These are phyloP conservation scores for Tholera decimalis DNA, from an alignment of 2,888 invertebrate genomes.

Conservation along the genomic window DNA sequence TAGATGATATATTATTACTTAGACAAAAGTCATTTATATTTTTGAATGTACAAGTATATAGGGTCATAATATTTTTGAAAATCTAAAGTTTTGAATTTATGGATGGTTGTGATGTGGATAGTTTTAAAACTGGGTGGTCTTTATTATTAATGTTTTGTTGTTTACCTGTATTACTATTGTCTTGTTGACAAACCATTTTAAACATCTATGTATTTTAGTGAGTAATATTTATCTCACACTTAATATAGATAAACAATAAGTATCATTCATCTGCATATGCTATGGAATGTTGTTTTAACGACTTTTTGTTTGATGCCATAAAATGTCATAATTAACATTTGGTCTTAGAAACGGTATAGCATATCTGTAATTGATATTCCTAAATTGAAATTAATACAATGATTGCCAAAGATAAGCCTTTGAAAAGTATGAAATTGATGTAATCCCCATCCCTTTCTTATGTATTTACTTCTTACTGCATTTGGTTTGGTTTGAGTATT, in stretches of 20 bases:
- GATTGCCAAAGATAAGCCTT: constrained; percentile 3
- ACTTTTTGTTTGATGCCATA: constrained; percentile 46
- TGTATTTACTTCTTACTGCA: constrained; percentile 61
- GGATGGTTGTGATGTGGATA: constrained; percentile 86
- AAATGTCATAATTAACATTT: constrained; percentile 27
- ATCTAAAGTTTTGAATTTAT: constrained; percentile 81
- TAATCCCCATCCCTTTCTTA: constrained; percentile 17
- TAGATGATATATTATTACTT: constrained; percentile 69
- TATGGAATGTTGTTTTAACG: constrained; percentile 49
- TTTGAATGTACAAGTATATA: constrained; percentile 73
- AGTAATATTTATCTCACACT: constrained; percentile 21
- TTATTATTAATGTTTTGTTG: constrained; percentile 46
- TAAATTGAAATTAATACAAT: constrained; percentile 9
- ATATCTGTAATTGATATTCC: constrained; percentile 1
- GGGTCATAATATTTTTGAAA: constrained; percentile 76
- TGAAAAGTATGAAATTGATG: constrained; percentile 17
- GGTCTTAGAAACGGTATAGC: constrained; percentile 3
- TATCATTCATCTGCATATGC: constrained; percentile 34
- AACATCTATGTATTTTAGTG: constrained; percentile 16
- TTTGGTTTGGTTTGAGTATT: constrained; percentile 64
- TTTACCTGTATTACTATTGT: constrained; percentile 40
- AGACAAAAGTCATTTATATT: constrained; percentile 72
- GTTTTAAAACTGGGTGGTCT: constrained; percentile 62
- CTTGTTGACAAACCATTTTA: constrained; percentile 50
- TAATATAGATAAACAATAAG: constrained; percentile 29